Evolutionary conservation across 2,113 vertebrate species (phyloP).

Genomic region (Xiphophorus maculatus): DNA sequence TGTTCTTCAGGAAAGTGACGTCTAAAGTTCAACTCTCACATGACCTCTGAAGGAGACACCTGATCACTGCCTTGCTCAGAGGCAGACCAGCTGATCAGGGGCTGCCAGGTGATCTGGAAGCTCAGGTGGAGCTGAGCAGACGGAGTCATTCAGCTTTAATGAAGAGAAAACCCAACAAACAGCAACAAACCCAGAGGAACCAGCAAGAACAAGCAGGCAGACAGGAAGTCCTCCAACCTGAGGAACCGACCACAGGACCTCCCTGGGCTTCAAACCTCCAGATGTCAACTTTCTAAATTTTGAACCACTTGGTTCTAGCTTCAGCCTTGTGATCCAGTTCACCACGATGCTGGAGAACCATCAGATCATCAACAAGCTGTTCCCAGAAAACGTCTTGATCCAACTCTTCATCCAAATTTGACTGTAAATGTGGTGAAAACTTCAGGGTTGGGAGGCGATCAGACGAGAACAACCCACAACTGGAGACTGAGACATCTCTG

Average conservation of each 20-base stretch:
- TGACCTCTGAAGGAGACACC: neutral
- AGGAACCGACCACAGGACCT: neutral
- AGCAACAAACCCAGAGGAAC: neutral
- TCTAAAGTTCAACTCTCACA: neutral
- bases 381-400: neutral
- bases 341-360: too few relatives aligned
- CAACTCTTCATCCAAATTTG: too few relatives aligned
- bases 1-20: neutral
- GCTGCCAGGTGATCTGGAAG: constrained; percentile 10
- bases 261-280: neutral
- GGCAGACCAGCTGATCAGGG: constrained; percentile 5
- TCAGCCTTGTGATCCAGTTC: neutral
- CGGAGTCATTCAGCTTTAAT: neutral
- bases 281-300: neutral
- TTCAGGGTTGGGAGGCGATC: too few relatives aligned
- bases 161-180: neutral
- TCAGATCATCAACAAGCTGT: too few relatives aligned
- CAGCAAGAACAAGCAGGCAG: neutral
- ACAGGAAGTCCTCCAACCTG: neutral
- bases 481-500: too few relatives aligned
- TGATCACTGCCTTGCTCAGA: constrained; percentile 11
- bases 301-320: neutral
- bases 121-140: neutral
- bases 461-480: too few relatives aligned
- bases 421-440: too few relatives aligned